Percentiles rank a stretch among this genome's conserved stretches.
Evolutionary conservation across 2,113 vertebrate species (phyloP).

Genomic region (Circaetus cinerascens): DNA sequence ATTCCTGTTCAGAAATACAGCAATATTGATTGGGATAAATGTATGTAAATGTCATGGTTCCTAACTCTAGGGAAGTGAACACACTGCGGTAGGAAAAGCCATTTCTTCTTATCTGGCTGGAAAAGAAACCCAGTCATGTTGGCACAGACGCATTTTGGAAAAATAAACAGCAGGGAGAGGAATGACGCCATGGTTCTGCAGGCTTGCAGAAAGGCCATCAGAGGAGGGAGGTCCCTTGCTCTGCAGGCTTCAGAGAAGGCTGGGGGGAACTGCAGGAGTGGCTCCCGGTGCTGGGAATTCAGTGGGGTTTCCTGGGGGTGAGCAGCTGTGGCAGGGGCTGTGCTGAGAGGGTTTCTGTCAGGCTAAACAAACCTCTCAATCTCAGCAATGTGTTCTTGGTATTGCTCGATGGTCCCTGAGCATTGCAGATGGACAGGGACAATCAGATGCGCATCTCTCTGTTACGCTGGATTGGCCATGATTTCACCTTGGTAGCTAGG

Average conservation of each 20-base stretch:
- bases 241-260: background rate
- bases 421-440: background rate
- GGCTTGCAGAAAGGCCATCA: background rate
- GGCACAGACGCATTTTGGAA: background rate
- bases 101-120: background rate
- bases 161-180: background rate
- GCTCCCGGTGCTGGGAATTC: background rate
- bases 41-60: background rate
- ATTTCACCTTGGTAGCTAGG: background rate
- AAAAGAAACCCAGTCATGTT: background rate
- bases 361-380: background rate
- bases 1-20: background rate
- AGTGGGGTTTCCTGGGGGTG: background rate
- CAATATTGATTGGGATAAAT: background rate
- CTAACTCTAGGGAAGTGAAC: background rate
- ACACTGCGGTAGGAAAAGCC: background rate
- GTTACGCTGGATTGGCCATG: background rate
- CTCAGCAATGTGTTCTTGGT: background rate
- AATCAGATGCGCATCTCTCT: background rate
- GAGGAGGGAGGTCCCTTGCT: background rate
- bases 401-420: background rate
- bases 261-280: background rate
- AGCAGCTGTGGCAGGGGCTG: background rate
- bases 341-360: background rate
- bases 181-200: fast-evolving